Evolutionary conservation across 2,888 invertebrate species (phyloP).

Genomic region (Parnassius glacialis): DNA sequence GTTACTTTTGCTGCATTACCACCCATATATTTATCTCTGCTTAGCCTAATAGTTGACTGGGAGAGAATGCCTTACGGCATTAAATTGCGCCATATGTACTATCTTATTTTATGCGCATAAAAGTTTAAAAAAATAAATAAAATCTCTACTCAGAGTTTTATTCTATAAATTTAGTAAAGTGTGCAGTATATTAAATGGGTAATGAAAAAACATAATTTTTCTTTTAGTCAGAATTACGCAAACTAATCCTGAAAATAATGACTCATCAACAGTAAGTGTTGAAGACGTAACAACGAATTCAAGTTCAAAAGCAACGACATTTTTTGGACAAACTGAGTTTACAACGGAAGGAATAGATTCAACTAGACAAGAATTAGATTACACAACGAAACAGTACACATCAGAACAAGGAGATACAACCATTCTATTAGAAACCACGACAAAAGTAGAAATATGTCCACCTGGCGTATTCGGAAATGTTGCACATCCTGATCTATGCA

Average conservation of each 20-base stretch:
- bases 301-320: background rate
- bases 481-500: conserved; percentile 39
- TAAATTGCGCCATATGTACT: too few species aligned
- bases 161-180: background rate
- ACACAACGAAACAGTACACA: background rate
- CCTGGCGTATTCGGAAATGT: conserved; percentile 38
- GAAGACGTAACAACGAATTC: conserved; percentile 1
- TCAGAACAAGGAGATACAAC: background rate
- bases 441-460: conserved; percentile 19
- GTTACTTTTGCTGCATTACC: too few species aligned
- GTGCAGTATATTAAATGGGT: background rate
- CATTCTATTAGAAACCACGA: conserved; percentile 1
- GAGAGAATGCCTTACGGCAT: too few species aligned
- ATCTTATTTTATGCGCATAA: too few species aligned
- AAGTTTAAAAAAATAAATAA: too few species aligned
- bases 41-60: too few species aligned
- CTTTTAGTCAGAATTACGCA: conserved; percentile 9
- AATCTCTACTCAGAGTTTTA: too few species aligned
- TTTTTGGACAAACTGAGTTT: background rate
- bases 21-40: too few species aligned
- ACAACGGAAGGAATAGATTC: background rate
- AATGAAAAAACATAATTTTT: background rate
- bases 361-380: background rate
- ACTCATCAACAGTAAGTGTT: conserved; percentile 3
- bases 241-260: background rate